Evolutionary conservation across 2,797 vertebrate genomes (phyloP), one percentile per base, ranked within the genome.

Genomic region (Coregonus sp.): DNA sequence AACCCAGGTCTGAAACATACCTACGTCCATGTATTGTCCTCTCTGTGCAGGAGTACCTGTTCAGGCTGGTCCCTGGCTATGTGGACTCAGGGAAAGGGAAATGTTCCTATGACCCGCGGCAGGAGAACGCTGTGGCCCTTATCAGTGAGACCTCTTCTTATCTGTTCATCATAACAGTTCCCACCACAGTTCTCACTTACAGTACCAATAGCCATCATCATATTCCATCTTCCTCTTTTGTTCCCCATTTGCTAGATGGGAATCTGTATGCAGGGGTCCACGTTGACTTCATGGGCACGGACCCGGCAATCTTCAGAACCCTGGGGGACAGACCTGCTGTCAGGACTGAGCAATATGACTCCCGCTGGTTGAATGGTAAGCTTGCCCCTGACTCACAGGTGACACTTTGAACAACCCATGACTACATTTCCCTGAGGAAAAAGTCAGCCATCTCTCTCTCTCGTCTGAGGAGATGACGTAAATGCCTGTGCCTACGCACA

Each of bases 211-310:
- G 59, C 72, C 51, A 25, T 69, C 35, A 2, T 66, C 35, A 12
- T 16, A 25, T 16, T 35, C 20, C 56, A 54, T 40, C n/a, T 20
- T 29, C 33, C 18, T 56, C 40, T 15, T 33, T 4, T 40, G 15
- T 72, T 72, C 4, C 54, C 40, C 61, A 7, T 72, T 18, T 75
- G n/a, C 18, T 84, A 94, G 93, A 92, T 78, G 91, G 90, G 61
- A 93, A 92, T 65, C 86, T 94, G 74, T 94, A 94, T 54, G 90
- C 93, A 33, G 93, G 93, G 1, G 90, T 93, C 31, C 91, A 92
- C 18, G 92, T 94, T 63, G 92, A 94, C 84, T 94, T 93, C 80
- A 93, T 94, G 92, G 92, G 93, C 47, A 94, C 90, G 0, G 93
- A 94, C 75, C 88, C 93, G 1, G 93, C 92, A 4, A 80, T 94